Evolutionary conservation across 2,797 vertebrate species (phyloP).

Genomic region (Chaenodraco wilsoni): DNA sequence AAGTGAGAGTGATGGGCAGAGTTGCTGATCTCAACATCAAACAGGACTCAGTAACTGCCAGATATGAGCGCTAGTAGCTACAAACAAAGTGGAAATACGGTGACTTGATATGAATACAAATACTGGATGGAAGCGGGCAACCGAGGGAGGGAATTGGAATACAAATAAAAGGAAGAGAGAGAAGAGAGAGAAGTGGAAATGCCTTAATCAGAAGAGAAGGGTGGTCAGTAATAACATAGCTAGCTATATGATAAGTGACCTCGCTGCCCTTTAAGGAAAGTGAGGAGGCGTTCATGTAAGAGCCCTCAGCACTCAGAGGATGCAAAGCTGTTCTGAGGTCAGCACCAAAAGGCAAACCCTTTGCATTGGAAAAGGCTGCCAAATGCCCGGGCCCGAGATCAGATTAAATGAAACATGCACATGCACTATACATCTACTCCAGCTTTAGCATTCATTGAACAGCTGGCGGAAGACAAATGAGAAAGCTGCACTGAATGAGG

Average conservation of each 20-base stretch:
- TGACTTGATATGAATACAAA: constrained; percentile 45
- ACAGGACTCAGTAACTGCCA: constrained; percentile 13
- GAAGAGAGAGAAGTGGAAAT: constrained; percentile 28
- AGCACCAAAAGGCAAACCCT: constrained; percentile 60
- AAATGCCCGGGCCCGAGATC: constrained; percentile 53
- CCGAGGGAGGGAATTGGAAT: constrained; percentile 1
- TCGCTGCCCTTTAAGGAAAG: constrained; percentile 29
- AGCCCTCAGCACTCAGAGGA: constrained; percentile 40
- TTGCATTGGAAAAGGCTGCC: constrained; percentile 46
- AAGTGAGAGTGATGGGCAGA: constrained; percentile 23
- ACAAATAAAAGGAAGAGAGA: constrained; percentile 10
- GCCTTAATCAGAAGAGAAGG: constrained; percentile 35
- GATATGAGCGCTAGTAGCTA: constrained; percentile 2
- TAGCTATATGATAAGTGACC: constrained; percentile 51
- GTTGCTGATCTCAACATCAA: constrained; percentile 46
- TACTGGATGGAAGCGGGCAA: constrained; percentile 22
- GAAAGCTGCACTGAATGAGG: not conserved
- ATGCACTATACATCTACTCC: constrained; percentile 45
- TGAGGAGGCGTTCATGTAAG: constrained; percentile 33
- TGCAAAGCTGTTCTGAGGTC: constrained; percentile 65
- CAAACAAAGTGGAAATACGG: constrained; percentile 30
- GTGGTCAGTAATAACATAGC: constrained; percentile 42
- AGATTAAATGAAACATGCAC: constrained; percentile 70
- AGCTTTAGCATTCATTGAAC: constrained; percentile 36
- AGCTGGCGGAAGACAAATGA: constrained; percentile 27